These are phyloP conservation scores for Amblyjoppa fuscipennis DNA, from an alignment of 2,888 invertebrate species.

Conservation along the genomic window DNA sequence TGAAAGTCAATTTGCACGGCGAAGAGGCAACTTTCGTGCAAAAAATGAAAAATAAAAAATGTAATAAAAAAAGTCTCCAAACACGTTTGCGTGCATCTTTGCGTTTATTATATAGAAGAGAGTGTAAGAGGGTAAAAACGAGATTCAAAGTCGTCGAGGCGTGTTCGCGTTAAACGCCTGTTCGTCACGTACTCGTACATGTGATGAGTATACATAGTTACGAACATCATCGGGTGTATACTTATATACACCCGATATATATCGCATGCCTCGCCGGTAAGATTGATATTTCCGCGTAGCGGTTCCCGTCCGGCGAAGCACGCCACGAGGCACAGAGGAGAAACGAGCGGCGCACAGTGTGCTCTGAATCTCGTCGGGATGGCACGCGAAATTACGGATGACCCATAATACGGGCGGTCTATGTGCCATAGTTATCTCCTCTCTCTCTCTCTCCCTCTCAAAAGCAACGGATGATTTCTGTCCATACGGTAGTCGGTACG, in stretches of 20 bases:
- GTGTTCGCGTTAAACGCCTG: constrained; percentile 32
- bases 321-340: background rate
- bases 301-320: constrained; percentile 57
- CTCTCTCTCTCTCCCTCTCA: background rate
- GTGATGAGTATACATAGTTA: constrained; percentile 15
- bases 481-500: constrained; percentile 41
- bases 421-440: background rate
- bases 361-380: constrained; percentile 38
- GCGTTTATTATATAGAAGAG: background rate
- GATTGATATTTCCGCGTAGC: constrained; percentile 69
- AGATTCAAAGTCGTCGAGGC: constrained; percentile 20
- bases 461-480: constrained; percentile 26
- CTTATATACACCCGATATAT: background rate
- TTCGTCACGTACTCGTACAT: constrained; percentile 31
- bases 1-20: background rate
- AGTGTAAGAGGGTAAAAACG: background rate
- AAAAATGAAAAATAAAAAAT: background rate
- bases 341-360: background rate
- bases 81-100: background rate
- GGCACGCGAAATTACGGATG: constrained; percentile 41
- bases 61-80: background rate
- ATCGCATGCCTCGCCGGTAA: constrained; percentile 30
- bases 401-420: constrained; percentile 21
- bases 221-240: constrained; percentile 4
- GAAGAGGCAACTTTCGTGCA: background rate